Conservation (phyloP, 1,140 invertebrate species). For the Bombus superbus region DNA sequence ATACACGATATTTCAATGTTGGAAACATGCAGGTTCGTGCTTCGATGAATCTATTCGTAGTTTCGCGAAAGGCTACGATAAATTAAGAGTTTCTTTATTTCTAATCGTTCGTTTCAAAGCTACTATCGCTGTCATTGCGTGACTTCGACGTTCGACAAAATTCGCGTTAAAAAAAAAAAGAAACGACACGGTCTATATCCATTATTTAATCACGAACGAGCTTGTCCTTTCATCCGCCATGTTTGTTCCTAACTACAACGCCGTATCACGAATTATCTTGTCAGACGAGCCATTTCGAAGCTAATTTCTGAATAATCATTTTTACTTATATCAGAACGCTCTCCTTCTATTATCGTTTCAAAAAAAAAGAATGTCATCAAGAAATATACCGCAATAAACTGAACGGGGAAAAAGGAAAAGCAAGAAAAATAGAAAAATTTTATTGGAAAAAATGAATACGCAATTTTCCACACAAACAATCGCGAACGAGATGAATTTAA, state of each 20-base stretch:
- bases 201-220: background rate
- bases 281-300: too few relatives aligned
- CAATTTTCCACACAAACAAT: conserved; percentile 26
- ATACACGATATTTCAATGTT: background rate
- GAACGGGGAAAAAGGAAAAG: too few relatives aligned
- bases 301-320: too few relatives aligned
- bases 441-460: background rate
- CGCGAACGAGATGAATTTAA: conserved; percentile 34
- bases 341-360: background rate
- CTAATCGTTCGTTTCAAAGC: background rate
- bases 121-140: background rate
- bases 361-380: background rate
- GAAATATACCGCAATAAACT: too few relatives aligned
- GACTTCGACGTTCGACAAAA: background rate
- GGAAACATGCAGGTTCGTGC: background rate
- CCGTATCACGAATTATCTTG: background rate
- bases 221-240: background rate
- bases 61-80: too few relatives aligned
- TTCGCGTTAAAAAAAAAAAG: background rate
- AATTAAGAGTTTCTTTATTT: background rate
- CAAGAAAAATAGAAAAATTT: background rate
- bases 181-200: background rate
- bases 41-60: background rate
- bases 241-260: background rate
- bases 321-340: background rate